Percentiles rank a stretch among this genome's conserved stretches.
Evolutionary conservation across 2,797 vertebrate genomes (phyloP).

Genomic region (Anabacerthia variegaticeps): DNA sequence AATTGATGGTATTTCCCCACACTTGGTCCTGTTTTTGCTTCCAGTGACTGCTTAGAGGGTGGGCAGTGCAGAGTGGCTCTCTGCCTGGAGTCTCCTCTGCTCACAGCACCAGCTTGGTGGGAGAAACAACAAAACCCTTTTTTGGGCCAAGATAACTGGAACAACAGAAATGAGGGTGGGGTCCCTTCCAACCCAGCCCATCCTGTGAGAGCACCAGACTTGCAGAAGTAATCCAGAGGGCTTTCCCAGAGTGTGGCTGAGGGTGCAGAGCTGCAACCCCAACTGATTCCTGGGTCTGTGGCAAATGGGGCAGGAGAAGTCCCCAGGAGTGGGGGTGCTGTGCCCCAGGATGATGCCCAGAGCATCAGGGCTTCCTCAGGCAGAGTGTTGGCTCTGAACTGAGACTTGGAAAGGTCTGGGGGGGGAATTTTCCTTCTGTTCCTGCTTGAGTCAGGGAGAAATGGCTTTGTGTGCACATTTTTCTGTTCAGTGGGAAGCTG

Average conservation of each 20-base stretch:
- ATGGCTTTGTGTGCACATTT: not conserved
- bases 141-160: no score
- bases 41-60: not conserved
- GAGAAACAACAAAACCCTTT: not conserved
- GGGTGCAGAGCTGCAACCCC: not conserved
- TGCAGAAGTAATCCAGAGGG: not conserved
- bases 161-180: not conserved
- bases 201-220: not conserved
- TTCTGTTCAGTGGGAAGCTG: not conserved
- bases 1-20: accelerated
- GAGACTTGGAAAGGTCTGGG: not conserved
- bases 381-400: not conserved
- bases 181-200: no score
- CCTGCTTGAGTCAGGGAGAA: not conserved
- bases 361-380: not conserved
- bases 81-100: not conserved
- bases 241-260: not conserved
- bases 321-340: not conserved
- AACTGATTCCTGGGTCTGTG: not conserved
- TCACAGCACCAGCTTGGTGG: not conserved
- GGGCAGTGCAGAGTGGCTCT: not conserved
- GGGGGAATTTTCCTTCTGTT: not conserved
- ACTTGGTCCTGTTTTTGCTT: not conserved
- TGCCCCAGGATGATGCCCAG: not conserved
- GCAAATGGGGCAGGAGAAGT: not conserved